Evolutionary conservation across 2,888 invertebrate genomes (phyloP).

Genomic region (Mimachlamys varia): DNA sequence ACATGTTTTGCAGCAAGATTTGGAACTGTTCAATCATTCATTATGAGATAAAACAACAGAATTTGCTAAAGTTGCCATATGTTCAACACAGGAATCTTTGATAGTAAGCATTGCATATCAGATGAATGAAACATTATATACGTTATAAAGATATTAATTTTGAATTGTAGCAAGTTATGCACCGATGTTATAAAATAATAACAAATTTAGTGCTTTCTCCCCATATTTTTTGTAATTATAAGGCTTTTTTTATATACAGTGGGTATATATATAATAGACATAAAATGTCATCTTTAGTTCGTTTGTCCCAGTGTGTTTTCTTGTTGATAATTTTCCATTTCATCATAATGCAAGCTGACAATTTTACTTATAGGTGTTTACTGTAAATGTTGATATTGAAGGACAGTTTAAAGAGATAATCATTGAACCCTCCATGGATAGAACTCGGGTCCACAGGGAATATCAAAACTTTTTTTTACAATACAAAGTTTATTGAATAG

Average conservation of each 20-base stretch:
- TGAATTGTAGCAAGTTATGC: slow-evolving; percentile 36
- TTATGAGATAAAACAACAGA: background rate
- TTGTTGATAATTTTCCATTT: slow-evolving; percentile 34
- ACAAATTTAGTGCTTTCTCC: slow-evolving; percentile 14
- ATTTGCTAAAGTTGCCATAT: background rate
- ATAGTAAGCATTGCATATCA: slow-evolving; percentile 22
- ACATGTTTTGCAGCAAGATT: background rate
- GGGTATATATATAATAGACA: slow-evolving; percentile 28
- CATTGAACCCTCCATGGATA: slow-evolving; percentile 34
- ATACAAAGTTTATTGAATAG: slow-evolving; percentile 31
- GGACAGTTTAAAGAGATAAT: slow-evolving; percentile 32
- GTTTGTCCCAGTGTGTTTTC: slow-evolving; percentile 16
- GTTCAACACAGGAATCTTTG: background rate
- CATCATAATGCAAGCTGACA: slow-evolving; percentile 36
- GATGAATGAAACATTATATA: background rate
- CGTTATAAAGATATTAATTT: slow-evolving; percentile 19
- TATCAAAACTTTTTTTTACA: slow-evolving; percentile 32
- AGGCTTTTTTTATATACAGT: slow-evolving; percentile 3
- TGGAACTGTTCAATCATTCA: background rate
- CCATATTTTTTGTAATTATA: background rate
- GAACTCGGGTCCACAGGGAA: slow-evolving; percentile 24
- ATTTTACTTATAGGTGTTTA: slow-evolving; percentile 6
- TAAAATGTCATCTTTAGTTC: slow-evolving; percentile 31
- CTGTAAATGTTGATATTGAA: slow-evolving; percentile 34
- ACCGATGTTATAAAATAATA: slow-evolving; percentile 22